Conservation (phyloP, 2,113 vertebrate genomes). For the Tachysurus fulvidraco region DNA sequence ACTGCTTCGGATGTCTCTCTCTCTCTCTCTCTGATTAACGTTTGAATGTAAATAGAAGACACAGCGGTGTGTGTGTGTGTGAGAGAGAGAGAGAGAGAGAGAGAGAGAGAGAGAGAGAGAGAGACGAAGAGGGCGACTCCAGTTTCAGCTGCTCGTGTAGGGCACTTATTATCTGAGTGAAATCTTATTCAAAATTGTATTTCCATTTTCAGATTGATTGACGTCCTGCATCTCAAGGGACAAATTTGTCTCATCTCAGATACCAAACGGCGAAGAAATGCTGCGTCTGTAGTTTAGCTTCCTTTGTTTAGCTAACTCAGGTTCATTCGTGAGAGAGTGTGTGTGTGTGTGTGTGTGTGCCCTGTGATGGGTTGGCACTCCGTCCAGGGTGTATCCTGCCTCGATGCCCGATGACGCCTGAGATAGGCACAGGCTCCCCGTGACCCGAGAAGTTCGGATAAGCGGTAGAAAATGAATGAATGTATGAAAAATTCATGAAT, state of each 20-base stretch:
- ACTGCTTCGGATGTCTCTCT: background rate
- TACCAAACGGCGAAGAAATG: background rate
- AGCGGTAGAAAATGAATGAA: background rate
- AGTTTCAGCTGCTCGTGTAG: background rate
- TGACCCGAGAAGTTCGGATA: too few relatives aligned
- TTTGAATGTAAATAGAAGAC: background rate
- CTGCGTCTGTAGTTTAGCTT: background rate
- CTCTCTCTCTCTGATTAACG: background rate
- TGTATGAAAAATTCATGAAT: too few relatives aligned
- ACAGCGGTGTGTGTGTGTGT: background rate
- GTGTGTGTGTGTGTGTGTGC: too few relatives aligned
- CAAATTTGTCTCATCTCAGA: background rate
- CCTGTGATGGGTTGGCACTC: too few relatives aligned
- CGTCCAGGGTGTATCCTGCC: too few relatives aligned
- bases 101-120: constrained; percentile 24
- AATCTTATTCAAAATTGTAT: background rate
- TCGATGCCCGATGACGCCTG: too few relatives aligned
- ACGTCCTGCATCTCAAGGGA: background rate
- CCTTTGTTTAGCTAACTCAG: background rate
- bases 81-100: constrained; percentile 14
- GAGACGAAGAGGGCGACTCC: background rate
- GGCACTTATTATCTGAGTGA: background rate
- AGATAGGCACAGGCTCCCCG: too few relatives aligned
- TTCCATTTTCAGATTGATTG: background rate
- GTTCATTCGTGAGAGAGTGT: too few relatives aligned